Base-by-base conservation (phyloP, 2,888 invertebrate genomes). In the Lepidochrysops patricia region DNA sequence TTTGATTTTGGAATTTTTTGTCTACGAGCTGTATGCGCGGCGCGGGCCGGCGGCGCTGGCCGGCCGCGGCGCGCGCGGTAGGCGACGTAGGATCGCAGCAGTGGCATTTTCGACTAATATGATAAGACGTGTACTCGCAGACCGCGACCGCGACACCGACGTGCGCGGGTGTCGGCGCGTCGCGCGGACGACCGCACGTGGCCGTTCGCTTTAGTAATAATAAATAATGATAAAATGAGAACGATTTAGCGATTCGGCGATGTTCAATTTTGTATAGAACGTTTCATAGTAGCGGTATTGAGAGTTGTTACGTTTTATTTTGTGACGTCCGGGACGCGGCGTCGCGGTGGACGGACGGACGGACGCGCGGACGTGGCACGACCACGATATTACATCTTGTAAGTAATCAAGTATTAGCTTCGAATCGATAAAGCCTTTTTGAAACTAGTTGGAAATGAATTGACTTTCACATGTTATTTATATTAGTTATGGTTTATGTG, bases 391-490 rank as follows among this genome's bases (percentile, higher is more conserved):
- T 83, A 86, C 88, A 82, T 86, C 88, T 88, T 85, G 84, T 87
- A 86, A 86, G 83, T 89, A 88, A 87, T 85, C 88, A 84, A 87
- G 87, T 87, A 87, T 88, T 88, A 88, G 89, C 88, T 89, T 89
- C 84, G 79, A 87, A 85, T 86, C 84, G 82, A 87, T 86, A 87
- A 89, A 87, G 86, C 86, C 87, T 86, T 89, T 87, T 82, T 81
- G 82, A 87, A 72, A 71, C 79, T 83, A 82, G 81, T 84, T 83
- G 82, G 84, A 81, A 80, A 80, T 77, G 79, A 80, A 81, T 85
- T 81, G 85, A 84, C 84, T 70, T 85, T 85, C 84, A 85, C 85
- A 79, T 80, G 81, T 84, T 77, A 79, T 75, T 76, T 76, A 77
- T 77, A 77, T 80, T 86, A 87, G 82, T 84, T 84, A 84, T 80